Percentiles rank a stretch among this genome's conserved stretches.
Evolutionary conservation across 2,113 vertebrate species (phyloP).

Genomic region (Pelodiscus sinensis): DNA sequence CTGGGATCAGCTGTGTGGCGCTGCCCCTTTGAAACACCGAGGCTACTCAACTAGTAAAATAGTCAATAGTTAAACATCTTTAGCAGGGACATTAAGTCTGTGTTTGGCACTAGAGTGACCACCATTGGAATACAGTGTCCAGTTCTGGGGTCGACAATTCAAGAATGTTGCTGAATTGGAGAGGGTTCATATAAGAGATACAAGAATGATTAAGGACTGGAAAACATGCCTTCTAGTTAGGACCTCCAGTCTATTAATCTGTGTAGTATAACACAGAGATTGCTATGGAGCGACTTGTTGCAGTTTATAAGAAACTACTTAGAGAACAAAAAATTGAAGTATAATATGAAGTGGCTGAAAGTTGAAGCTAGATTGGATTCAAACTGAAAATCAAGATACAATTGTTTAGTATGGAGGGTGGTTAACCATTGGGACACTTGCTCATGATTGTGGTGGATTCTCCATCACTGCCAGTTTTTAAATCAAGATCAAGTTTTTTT

Average conservation of each 20-base stretch:
- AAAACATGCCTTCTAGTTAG: neutral
- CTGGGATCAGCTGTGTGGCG: no score
- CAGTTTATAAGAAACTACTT: neutral
- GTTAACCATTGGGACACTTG: neutral
- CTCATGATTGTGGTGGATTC: neutral
- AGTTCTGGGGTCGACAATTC: neutral
- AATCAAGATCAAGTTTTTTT: neutral
- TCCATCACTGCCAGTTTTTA: neutral
- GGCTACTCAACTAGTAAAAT: no score
- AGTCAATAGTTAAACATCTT: no score
- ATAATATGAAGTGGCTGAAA: neutral
- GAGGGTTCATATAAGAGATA: neutral
- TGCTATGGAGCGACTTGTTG: neutral
- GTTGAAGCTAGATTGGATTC: neutral
- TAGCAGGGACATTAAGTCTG: neutral
- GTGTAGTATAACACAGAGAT: neutral
- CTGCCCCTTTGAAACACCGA: no score
- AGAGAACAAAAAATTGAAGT: neutral
- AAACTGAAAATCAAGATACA: neutral
- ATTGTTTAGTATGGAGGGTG: neutral
- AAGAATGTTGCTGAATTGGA: neutral
- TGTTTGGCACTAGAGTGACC: neutral
- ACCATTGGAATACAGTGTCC: neutral
- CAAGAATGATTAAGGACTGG: neutral
- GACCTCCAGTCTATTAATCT: neutral